Conservation (phyloP, 2,797 vertebrate species). For the Sebastiscus tertius region DNA sequence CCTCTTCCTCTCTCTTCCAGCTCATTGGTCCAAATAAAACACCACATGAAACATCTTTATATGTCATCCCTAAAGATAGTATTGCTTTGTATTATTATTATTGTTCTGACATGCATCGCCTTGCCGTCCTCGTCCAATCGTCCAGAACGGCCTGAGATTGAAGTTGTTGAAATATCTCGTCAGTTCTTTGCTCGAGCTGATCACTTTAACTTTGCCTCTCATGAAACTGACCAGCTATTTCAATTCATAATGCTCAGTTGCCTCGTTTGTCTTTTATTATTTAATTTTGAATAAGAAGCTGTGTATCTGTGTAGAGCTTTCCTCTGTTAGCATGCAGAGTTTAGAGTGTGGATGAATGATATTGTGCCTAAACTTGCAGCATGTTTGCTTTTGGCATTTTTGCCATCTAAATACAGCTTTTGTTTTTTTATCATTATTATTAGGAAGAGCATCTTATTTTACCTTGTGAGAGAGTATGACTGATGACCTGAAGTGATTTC, state of each 20-base stretch:
- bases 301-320: slow-evolving; percentile 49
- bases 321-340: slow-evolving; percentile 55
- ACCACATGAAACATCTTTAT: slow-evolving; percentile 10
- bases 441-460: slow-evolving; percentile 25
- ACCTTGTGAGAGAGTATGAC: slow-evolving; percentile 24
- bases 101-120: slow-evolving; percentile 15
- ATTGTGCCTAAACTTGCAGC: slow-evolving; percentile 58
- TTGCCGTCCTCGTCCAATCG: slow-evolving; percentile 27
- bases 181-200: slow-evolving; percentile 19
- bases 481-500: slow-evolving; percentile 41
- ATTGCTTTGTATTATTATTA: slow-evolving; percentile 29
- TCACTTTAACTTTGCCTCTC: slow-evolving; percentile 8
- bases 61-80: slow-evolving; percentile 18
- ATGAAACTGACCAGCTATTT: slow-evolving; percentile 45
- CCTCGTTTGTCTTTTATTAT: slow-evolving; percentile 19
- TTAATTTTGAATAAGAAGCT: slow-evolving; percentile 34
- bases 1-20: background rate
- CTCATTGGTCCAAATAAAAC: slow-evolving; percentile 47
- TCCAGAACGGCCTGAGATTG: slow-evolving; percentile 33
- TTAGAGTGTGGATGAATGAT: slow-evolving; percentile 56
- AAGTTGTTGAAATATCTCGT: slow-evolving; percentile 50
- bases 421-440: background rate
- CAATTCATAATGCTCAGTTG: slow-evolving; percentile 19
- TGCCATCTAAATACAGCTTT: slow-evolving; percentile 4
- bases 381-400: slow-evolving; percentile 38